Percentiles rank a stretch among this genome's conserved stretches.
Conservation (phyloP, 2,113 vertebrate genomes). For the Mus pahari region DNA sequence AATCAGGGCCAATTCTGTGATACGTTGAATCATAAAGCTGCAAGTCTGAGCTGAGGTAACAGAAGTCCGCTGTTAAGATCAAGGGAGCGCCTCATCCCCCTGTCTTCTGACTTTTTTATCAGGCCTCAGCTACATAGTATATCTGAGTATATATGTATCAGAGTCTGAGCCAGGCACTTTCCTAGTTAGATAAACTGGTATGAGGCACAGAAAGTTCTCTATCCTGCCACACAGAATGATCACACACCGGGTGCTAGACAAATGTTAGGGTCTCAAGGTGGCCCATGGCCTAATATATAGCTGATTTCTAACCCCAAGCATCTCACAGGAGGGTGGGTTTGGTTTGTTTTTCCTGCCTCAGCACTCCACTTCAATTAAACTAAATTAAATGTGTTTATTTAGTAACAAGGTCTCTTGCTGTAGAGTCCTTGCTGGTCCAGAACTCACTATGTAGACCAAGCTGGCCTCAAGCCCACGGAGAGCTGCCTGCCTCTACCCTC, state of each 20-base stretch:
- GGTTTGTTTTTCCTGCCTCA: constrained; percentile 47
- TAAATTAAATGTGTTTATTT: not conserved
- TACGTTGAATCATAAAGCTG: constrained; percentile 41
- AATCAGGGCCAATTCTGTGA: constrained; percentile 59
- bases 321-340: not conserved
- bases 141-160: constrained; percentile 56
- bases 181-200: constrained; percentile 54
- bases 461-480: not conserved
- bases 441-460: not conserved
- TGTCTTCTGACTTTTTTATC: constrained; percentile 59
- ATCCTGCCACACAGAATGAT: not conserved
- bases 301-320: not conserved
- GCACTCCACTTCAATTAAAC: not conserved
- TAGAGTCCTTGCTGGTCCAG: not conserved
- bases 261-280: not conserved
- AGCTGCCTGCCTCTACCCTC: not conserved
- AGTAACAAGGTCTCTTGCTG: not conserved
- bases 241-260: not conserved
- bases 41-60: constrained; percentile 43
- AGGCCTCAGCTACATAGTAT: constrained; percentile 53
- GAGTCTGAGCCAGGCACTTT: constrained; percentile 46
- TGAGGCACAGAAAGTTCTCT: constrained; percentile 33
- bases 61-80: constrained; percentile 55
- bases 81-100: constrained; percentile 39
- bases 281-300: not conserved